Evolutionary conservation across 2,113 vertebrate genomes (phyloP).

Genomic region (Todiramphus saurophagus): DNA sequence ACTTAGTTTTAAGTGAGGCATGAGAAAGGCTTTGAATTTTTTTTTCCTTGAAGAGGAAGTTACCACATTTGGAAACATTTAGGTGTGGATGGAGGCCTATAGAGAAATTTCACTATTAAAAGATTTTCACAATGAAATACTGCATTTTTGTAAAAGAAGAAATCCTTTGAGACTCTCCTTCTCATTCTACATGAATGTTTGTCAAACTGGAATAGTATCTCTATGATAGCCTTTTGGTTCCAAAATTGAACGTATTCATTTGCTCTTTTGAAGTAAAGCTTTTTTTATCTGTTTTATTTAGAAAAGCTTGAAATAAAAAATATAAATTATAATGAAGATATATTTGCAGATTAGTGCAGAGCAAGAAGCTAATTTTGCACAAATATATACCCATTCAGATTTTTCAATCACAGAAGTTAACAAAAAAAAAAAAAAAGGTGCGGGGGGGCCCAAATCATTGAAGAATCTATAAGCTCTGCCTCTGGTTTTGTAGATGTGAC

Average conservation of each 20-base stretch:
- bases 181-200: background rate
- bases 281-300: background rate
- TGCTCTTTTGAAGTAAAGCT: background rate
- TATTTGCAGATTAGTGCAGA: background rate
- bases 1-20: background rate
- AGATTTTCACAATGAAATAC: background rate
- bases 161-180: background rate
- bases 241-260: background rate
- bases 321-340: background rate
- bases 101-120: background rate
- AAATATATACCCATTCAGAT: background rate
- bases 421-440: too few relatives aligned
- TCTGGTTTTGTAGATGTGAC: background rate
- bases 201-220: background rate
- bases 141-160: too few relatives aligned
- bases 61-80: background rate
- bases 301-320: background rate
- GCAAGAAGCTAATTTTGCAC: background rate
- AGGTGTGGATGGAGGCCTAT: background rate
- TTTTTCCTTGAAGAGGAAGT: background rate
- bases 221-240: background rate
- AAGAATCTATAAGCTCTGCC: background rate
- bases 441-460: background rate
- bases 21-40: background rate
- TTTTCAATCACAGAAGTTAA: background rate